Evolutionary conservation across 2,113 vertebrate species (phyloP).

Genomic region (Equus quagga): DNA sequence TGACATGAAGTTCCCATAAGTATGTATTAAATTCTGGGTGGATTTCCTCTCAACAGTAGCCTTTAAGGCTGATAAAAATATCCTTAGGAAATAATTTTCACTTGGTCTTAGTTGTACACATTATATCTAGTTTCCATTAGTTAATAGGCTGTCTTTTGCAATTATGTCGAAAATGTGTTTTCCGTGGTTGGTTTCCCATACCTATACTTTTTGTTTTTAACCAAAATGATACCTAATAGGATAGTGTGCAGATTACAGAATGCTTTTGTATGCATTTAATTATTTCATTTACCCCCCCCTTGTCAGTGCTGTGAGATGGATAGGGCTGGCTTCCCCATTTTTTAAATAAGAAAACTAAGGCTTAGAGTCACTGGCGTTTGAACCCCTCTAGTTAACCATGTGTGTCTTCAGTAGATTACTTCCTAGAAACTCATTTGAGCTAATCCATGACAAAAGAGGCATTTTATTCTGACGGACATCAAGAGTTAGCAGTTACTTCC

Average conservation of each 20-base stretch:
- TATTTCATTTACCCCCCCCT: background rate
- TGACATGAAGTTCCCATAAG: background rate
- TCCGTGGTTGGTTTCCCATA: background rate
- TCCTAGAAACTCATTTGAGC: background rate
- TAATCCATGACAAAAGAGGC: background rate
- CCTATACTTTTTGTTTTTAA: slow-evolving; percentile 1
- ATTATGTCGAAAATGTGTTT: slow-evolving; percentile 21
- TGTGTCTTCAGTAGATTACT: slow-evolving; percentile 14
- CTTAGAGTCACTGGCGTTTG: background rate
- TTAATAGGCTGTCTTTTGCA: background rate
- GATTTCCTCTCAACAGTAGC: background rate
- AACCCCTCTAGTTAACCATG: background rate
- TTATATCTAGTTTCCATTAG: slow-evolving; percentile 2
- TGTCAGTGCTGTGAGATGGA: background rate
- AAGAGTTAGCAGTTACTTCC: too few species aligned
- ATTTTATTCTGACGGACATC: background rate
- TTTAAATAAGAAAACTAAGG: background rate
- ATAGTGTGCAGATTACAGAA: background rate
- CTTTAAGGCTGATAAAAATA: slow-evolving; percentile 13
- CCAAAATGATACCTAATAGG: background rate
- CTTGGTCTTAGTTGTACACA: background rate
- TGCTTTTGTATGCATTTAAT: background rate
- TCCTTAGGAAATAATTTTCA: background rate
- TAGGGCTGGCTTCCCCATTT: background rate
- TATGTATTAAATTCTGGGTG: background rate